Conservation (phyloP, 2,797 vertebrate genomes). For the Psittacula derbiana region DNA sequence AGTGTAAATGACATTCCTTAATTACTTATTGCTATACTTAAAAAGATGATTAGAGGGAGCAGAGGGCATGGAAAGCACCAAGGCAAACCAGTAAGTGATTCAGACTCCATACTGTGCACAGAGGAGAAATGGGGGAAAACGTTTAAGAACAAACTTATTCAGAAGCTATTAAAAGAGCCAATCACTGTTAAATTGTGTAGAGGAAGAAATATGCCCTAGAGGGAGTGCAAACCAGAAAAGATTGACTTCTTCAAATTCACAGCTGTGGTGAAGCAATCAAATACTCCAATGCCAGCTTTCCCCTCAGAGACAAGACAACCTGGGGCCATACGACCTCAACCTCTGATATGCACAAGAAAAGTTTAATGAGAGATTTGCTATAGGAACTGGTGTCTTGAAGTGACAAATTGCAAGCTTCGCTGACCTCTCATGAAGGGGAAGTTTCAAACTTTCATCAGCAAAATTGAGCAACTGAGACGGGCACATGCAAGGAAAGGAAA, state of each 20-base stretch:
- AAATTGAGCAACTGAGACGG: background rate
- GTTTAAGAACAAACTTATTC: constrained; percentile 33
- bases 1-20: background rate
- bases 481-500: background rate
- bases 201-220: constrained; percentile 20
- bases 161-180: constrained; percentile 38
- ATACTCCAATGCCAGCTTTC: background rate
- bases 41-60: background rate
- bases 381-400: constrained; percentile 3
- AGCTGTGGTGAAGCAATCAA: constrained; percentile 38
- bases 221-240: constrained; percentile 10
- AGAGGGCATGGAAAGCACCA: background rate
- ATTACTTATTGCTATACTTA: background rate
- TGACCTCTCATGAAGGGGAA: constrained; percentile 7
- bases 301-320: constrained; percentile 7
- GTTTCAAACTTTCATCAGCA: constrained; percentile 36
- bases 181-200: constrained; percentile 8
- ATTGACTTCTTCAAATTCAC: constrained; percentile 45
- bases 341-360: constrained; percentile 4
- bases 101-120: background rate
- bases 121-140: background rate
- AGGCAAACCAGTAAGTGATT: background rate
- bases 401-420: constrained; percentile 45
- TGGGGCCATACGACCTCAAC: constrained; percentile 6
- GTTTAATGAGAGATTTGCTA: constrained; percentile 41